These are phyloP conservation scores for Phalloptychus januarius DNA, from an alignment of 2,797 vertebrate genomes.

Conservation along the genomic window DNA sequence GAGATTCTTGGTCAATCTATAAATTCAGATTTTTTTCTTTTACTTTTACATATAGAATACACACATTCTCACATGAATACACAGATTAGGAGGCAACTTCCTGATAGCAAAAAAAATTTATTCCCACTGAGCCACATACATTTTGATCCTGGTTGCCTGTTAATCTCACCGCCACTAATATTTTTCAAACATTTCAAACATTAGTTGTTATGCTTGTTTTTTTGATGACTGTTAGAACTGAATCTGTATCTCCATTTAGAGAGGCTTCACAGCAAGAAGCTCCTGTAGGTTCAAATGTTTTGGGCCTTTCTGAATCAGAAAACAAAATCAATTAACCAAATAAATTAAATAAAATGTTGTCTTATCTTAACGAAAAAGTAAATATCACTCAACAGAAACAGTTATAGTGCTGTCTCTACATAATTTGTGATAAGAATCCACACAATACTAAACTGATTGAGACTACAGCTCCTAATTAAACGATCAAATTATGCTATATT, in stretches of 20 bases:
- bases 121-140: not conserved
- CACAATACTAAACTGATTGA: not conserved
- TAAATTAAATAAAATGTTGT: not conserved
- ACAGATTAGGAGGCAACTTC: not conserved
- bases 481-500: not conserved
- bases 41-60: not conserved
- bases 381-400: not conserved
- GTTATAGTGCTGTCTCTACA: not conserved
- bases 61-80: not conserved
- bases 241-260: not conserved
- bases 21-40: not conserved
- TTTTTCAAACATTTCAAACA: not conserved
- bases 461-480: not conserved
- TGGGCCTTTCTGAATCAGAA: not conserved
- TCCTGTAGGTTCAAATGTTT: not conserved
- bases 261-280: not conserved
- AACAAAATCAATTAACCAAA: not conserved
- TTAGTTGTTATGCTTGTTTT: not conserved
- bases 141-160: not conserved
- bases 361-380: not conserved
- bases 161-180: not conserved
- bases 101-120: not conserved
- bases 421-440: not conserved
- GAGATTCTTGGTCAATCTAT: not conserved
- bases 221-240: not conserved